These are phyloP conservation scores for Saguinus oedipus DNA, from an alignment of 2,797 vertebrate species.

Conservation along the genomic window DNA sequence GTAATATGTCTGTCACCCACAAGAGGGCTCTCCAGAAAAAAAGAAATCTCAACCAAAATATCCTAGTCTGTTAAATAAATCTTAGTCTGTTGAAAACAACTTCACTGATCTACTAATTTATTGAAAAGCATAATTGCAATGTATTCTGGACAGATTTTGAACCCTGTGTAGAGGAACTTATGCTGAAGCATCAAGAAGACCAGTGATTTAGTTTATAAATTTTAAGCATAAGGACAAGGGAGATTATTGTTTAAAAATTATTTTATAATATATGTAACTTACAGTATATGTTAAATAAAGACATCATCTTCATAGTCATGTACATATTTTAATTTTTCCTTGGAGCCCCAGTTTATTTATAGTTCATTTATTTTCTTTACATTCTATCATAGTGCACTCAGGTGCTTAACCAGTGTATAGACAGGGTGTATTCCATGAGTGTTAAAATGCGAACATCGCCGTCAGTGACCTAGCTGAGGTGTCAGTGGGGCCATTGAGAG, in stretches of 20 bases:
- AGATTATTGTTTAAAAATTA: background rate
- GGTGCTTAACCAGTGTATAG: background rate
- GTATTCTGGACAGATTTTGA: background rate
- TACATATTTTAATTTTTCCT: background rate
- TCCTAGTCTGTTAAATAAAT: background rate
- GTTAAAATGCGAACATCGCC: background rate
- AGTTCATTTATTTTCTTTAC: background rate
- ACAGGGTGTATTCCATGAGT: fast-evolving
- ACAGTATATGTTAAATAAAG: background rate
- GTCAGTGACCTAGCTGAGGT: background rate
- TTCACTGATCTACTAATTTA: background rate
- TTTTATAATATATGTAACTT: background rate
- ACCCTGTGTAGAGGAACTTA: background rate
- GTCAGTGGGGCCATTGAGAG: background rate
- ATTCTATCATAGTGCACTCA: background rate
- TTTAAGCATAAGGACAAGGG: conserved; percentile 10
- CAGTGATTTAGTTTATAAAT: background rate
- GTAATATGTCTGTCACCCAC: conserved; percentile 68
- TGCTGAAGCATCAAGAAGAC: background rate
- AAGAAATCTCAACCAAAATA: background rate
- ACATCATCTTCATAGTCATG: background rate
- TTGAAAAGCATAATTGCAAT: background rate
- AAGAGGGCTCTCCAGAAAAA: conserved; percentile 72
- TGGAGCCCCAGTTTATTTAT: background rate
- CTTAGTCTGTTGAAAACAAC: conserved; percentile 6